Evolutionary conservation across 1,140 invertebrate genomes (phyloP), one percentile per base, ranked within the genome.

Genomic region (Rhopalosiphum padi): DNA sequence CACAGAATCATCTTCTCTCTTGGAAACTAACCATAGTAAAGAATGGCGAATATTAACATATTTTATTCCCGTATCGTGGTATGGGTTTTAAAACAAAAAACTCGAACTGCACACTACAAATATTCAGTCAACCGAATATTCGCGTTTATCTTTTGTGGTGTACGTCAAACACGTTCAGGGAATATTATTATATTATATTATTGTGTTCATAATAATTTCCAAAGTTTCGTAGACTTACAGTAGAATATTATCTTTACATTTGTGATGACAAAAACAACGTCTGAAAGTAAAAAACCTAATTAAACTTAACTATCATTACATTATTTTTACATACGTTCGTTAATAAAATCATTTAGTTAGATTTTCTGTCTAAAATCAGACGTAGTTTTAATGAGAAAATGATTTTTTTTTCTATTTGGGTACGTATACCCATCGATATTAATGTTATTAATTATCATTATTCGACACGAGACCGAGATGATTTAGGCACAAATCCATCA

Each of bases 371-470:
- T 68, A 11, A 68, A n/a, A n/a, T 15, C 30, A n/a, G 3, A 18
- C 30, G n/a, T 77, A 77, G 18, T 18, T n/a, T n/a, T 2, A n/a
- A n/a, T n/a, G 21, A 77, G 1, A 77, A n/a, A n/a, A n/a, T 37
- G 4, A 18, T 18, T 77, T 77, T 18, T n/a, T 6, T 77, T 3
- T 77, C 4, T 1, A 15, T n/a, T n/a, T 77, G 30, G 25, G 9
- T 25, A 68, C 9, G 4, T 11, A 15, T 11, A 15, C 30, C 30
- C 15, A 68, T 30, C 25, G 25, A 68, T 68, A n/a, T 68, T 30
- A n/a, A 68, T n/a, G 60, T n/a, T n/a, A 68, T 68, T 77, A n/a
- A 77, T 77, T n/a, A 77, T n/a, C 15, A n/a, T 77, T 77, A n/a
- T 77, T 77, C n/a, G 30, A 77, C 48, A 18, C 0, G 60, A 4